Percentiles rank a stretch among this genome's conserved stretches.
These are phyloP conservation scores for Phataginus tricuspis DNA, from an alignment of 2,797 vertebrate genomes.

Conservation along the genomic window DNA sequence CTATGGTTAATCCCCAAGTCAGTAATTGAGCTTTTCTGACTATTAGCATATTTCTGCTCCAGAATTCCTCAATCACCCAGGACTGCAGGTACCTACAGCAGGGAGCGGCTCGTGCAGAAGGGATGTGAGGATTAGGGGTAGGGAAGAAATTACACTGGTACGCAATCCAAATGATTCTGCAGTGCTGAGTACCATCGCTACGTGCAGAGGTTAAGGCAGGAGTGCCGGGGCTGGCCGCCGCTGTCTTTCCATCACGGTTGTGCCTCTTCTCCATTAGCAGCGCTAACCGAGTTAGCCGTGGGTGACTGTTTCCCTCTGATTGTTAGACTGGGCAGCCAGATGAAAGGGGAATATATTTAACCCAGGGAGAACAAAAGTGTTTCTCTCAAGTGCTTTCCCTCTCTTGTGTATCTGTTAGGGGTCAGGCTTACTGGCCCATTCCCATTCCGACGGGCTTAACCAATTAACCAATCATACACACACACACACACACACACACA, in stretches of 20 bases:
- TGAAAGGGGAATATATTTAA: constrained; percentile 61
- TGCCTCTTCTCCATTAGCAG: constrained; percentile 71
- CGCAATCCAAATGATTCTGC: constrained; percentile 39
- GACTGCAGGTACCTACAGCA: not conserved
- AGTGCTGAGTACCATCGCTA: not conserved
- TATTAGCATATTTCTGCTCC: constrained; percentile 16
- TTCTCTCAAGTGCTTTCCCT: constrained; percentile 44
- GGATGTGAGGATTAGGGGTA: not conserved
- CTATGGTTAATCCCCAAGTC: not conserved
- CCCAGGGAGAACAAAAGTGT: constrained; percentile 60
- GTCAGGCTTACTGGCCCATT: constrained; percentile 58
- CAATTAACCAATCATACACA: constrained; percentile 54
- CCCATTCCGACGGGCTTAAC: constrained; percentile 28
- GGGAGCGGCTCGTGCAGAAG: not conserved
- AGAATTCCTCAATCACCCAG: not conserved
- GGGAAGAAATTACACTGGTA: constrained; percentile 36
- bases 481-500: not conserved
- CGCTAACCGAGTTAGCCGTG: constrained; percentile 70
- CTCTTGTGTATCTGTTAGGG: not conserved
- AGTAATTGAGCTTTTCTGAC: not conserved
- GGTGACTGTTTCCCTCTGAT: constrained; percentile 65
- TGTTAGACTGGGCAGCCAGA: constrained; percentile 60
- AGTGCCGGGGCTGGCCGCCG: constrained; percentile 3
- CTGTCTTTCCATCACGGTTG: constrained; percentile 64
- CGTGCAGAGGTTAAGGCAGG: constrained; percentile 66